These are phyloP conservation scores for Muricea muricata DNA, from an alignment of 92 coral and sea anemone species.

Conservation along the genomic window DNA sequence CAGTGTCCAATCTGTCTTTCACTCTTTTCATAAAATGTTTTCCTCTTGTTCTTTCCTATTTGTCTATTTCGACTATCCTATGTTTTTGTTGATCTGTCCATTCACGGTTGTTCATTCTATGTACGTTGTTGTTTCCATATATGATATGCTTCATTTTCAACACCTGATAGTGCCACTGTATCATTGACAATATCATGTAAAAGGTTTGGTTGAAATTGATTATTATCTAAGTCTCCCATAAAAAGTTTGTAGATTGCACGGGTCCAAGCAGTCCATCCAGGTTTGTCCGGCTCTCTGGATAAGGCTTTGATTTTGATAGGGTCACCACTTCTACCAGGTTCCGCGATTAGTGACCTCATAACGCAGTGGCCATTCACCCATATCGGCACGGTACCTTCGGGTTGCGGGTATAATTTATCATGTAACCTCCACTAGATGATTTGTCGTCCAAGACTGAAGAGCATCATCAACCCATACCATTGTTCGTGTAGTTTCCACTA, in stretches of 20 bases:
- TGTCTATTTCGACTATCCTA: conserved; percentile 24
- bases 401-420: too few relatives aligned
- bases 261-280: too few relatives aligned
- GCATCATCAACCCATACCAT: neutral
- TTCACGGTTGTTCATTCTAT: conserved; percentile 19
- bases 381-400: too few relatives aligned
- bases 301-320: neutral
- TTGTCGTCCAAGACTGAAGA: too few relatives aligned
- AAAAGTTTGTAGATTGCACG: neutral
- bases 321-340: too few relatives aligned
- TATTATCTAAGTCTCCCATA: too few relatives aligned
- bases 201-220: too few relatives aligned
- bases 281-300: too few relatives aligned
- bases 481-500: too few relatives aligned
- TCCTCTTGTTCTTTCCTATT: conserved; percentile 13
- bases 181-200: conserved; percentile 19
- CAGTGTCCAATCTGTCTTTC: neutral
- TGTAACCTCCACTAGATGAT: too few relatives aligned
- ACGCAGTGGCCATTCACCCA: too few relatives aligned
- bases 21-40: neutral
- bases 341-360: too few relatives aligned
- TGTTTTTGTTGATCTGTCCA: conserved; percentile 24
- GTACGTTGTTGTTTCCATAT: conserved; percentile 24
- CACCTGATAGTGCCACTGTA: conserved; percentile 17
- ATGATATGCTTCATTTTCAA: conserved; percentile 1